phyloP scores from a whole-genome alignment of 2,113 vertebrate species.

The Oryzias woworae region DNA sequence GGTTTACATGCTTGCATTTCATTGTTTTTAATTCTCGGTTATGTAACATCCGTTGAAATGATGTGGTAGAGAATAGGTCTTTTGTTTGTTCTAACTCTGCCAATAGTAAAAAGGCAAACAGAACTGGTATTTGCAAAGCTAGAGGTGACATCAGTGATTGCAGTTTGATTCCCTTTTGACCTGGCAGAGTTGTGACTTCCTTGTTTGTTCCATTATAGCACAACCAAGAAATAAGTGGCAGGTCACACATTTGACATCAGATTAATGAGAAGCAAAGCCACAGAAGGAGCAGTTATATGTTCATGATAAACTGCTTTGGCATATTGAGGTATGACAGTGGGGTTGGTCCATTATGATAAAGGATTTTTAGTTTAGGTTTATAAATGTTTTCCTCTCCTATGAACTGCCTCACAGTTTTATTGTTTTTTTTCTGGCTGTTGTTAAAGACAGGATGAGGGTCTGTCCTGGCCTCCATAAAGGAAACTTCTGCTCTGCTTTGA shows the following conservation, averaged over 20 bases:
- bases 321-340: conserved; percentile 8
- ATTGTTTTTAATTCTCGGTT: no score
- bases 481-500: conserved; percentile 52
- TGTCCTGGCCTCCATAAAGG: conserved; percentile 49
- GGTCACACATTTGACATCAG: conserved; percentile 9
- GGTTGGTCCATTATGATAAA: background rate
- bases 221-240: conserved; percentile 9
- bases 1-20: no score
- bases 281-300: conserved; percentile 23
- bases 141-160: no score
- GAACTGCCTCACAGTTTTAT: conserved; percentile 15
- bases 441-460: conserved; percentile 51
- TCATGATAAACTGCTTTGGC: background rate
- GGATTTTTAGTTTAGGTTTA: conserved; percentile 8
- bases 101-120: no score
- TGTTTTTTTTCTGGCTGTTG: conserved; percentile 29
- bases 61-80: no score
- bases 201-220: conserved; percentile 1
- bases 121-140: no score
- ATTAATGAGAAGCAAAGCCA: conserved; percentile 30
- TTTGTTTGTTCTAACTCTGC: no score
- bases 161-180: no score
- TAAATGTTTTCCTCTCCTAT: conserved; percentile 11
- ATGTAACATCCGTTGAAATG: no score
- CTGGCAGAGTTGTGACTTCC: no score